phyloP scores from a whole-genome alignment of 2,797 vertebrate species.

The Hapalemur alaotrensis region DNA sequence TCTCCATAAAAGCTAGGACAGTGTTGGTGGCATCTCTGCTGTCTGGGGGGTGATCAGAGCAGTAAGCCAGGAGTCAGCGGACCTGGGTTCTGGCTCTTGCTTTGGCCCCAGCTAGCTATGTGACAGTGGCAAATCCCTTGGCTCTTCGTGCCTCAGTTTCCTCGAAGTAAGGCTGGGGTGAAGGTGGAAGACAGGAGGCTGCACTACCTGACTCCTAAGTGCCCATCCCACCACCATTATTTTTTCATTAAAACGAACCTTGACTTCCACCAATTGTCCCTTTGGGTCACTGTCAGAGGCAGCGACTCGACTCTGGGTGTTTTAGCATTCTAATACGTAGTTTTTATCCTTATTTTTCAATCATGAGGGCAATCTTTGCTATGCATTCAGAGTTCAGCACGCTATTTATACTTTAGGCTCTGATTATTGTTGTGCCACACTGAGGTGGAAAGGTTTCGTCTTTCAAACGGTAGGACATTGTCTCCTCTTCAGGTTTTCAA shows the following conservation, averaged over 20 bases:
- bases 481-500: slow-evolving; percentile 5
- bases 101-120: background rate
- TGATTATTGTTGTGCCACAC: background rate
- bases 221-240: background rate
- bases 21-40: background rate
- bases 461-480: slow-evolving; percentile 5
- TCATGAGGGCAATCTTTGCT: background rate
- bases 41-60: background rate
- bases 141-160: background rate
- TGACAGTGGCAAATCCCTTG: too few relatives aligned
- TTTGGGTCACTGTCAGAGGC: background rate
- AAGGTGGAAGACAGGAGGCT: background rate
- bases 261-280: background rate
- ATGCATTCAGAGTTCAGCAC: background rate
- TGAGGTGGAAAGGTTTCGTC: background rate
- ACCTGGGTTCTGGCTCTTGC: background rate
- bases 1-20: background rate
- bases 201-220: background rate
- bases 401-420: background rate
- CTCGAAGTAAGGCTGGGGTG: background rate
- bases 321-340: background rate
- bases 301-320: background rate
- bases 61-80: background rate
- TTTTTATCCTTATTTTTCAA: background rate
- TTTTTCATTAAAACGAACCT: slow-evolving; percentile 1